Evolutionary conservation across 2,113 vertebrate species (phyloP), one percentile per base, ranked within the genome.

Genomic region (Corydoras sp.): DNA sequence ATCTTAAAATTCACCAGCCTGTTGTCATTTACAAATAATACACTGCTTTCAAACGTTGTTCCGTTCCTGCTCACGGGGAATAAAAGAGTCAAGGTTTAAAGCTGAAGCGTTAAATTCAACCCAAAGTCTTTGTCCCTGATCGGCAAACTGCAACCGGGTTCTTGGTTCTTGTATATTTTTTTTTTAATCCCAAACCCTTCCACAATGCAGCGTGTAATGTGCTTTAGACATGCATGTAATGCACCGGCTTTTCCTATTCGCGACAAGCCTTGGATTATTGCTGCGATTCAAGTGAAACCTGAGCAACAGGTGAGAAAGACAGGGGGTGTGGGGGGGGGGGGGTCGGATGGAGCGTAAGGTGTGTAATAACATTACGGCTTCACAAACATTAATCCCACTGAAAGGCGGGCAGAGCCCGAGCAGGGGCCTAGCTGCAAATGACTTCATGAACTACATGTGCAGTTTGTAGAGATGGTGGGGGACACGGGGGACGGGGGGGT

Each of bases 201-300:
- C 35, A 43, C 35, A 43, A 43, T 2, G 35, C 35, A 43, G 35
- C 35, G 35, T 43, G 35, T 43, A 43, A 43, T 43, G 35, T 8
- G 35, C 35, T 43, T 43, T 43, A 43, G 35, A 43, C 35, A 43
- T 43, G 35, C 35, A 43, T 43, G 35, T 43, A 43, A 43, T 43
- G 35, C 35, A 43, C 7, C 7, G 35, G 35, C 73, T 59, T 65
- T 65, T 43, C 43, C 68, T 31, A 12, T 63, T 70, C 71, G 68
- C 69, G 43, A 65, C 48, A 48, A 65, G 72, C 12, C 43, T 60
- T 68, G 66, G 58, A 70, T 81, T 87, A 86, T 88, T 87, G 86
- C 86, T 83, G 70, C 62, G 64, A 73, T 82, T 82, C 75, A 69
- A 74, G 84, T 75, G 70, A 70, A 56, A n/a, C 54, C 12, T n/a